These are phyloP conservation scores for Cheilinus undulatus DNA, from an alignment of 2,113 vertebrate species.

Conservation along the genomic window DNA sequence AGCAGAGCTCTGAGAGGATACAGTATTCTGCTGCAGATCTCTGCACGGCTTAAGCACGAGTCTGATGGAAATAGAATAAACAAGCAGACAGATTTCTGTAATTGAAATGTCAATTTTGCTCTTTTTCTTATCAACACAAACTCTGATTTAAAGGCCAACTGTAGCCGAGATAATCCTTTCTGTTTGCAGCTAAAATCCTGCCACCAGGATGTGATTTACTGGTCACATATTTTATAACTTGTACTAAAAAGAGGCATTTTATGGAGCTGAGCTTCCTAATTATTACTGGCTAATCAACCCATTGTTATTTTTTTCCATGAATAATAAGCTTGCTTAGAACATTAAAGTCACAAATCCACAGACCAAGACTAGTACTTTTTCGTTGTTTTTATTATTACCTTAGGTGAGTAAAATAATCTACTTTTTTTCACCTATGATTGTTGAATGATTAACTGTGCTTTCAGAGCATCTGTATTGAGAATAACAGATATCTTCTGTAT, in stretches of 20 bases:
- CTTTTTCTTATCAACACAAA: constrained; percentile 2
- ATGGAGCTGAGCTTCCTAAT: not conserved
- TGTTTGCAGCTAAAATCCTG: not conserved
- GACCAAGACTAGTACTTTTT: too few relatives aligned
- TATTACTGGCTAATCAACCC: not conserved
- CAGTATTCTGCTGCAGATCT: constrained; percentile 19
- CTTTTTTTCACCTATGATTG: too few relatives aligned
- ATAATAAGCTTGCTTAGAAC: too few relatives aligned
- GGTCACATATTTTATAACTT: not conserved
- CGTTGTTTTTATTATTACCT: too few relatives aligned
- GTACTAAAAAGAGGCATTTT: not conserved
- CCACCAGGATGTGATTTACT: not conserved
- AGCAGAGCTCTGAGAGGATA: constrained; percentile 1
- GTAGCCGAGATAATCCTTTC: not conserved
- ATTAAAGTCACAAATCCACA: too few relatives aligned
- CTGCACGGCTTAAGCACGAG: not conserved
- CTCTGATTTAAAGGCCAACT: not conserved
- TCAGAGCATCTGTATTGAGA: too few relatives aligned
- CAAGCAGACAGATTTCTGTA: constrained; percentile 1
- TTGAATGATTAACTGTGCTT: too few relatives aligned
- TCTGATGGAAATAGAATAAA: constrained; percentile 12
- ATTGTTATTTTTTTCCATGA: too few relatives aligned
- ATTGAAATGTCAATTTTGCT: constrained; percentile 12
- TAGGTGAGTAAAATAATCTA: too few relatives aligned
- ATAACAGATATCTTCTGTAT: too few relatives aligned